These are phyloP conservation scores for Aspidiotus rigidus DNA, from an alignment of 2,888 invertebrate genomes.

Conservation along the genomic window DNA sequence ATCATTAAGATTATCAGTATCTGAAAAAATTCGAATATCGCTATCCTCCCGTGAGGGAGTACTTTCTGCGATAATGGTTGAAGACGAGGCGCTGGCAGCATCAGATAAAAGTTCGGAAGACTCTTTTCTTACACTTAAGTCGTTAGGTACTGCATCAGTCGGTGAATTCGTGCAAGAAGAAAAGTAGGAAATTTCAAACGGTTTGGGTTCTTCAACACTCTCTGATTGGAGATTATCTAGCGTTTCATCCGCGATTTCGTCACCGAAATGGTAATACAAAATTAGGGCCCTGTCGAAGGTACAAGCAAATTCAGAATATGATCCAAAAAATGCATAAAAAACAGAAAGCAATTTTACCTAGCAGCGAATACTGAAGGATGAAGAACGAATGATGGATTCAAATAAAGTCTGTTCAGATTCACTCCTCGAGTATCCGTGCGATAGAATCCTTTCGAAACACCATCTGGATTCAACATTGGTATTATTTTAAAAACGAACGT, in stretches of 20 bases:
- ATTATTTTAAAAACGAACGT: constrained; percentile 80
- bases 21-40: background rate
- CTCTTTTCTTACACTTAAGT: background rate
- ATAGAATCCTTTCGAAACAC: constrained; percentile 76
- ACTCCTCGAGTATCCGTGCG: constrained; percentile 78
- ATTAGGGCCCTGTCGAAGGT: constrained; percentile 43
- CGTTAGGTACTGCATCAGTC: background rate
- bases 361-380: constrained; percentile 83
- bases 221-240: background rate
- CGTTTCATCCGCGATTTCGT: constrained; percentile 43
- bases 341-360: constrained; percentile 45
- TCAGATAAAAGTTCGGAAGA: background rate
- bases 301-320: background rate
- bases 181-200: background rate
- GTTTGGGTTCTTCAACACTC: no score
- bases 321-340: no score
- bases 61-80: background rate
- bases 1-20: constrained; percentile 18
- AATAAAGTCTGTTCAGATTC: constrained; percentile 78
- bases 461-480: constrained; percentile 86
- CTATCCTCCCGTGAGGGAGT: background rate
- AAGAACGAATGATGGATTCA: constrained; percentile 60
- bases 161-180: background rate
- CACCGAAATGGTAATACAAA: constrained; percentile 57
- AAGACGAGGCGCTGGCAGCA: constrained; percentile 2